phyloP scores from a whole-genome alignment of 2,113 vertebrate species.

The Leptobrachium leishanense region DNA sequence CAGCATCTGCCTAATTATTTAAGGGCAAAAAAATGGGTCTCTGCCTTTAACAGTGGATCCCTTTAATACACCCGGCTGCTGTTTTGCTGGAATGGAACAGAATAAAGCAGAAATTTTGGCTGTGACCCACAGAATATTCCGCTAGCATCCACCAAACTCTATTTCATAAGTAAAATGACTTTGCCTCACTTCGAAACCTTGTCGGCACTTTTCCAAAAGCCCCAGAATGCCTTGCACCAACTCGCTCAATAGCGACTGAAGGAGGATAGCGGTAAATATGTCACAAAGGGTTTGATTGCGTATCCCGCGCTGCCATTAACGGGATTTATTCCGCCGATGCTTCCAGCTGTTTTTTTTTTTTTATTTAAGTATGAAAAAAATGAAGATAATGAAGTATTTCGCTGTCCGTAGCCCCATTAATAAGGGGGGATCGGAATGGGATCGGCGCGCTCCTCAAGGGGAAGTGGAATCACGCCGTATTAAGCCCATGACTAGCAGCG shows the following conservation, averaged over 20 bases:
- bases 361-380: slow-evolving; percentile 45
- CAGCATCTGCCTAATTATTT: too few relatives aligned
- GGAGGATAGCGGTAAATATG: slow-evolving; percentile 41
- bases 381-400: slow-evolving; percentile 44
- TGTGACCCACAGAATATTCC: too few relatives aligned
- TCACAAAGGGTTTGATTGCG: slow-evolving; percentile 44
- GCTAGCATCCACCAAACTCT: too few relatives aligned
- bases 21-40: too few relatives aligned
- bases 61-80: too few relatives aligned
- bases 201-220: slow-evolving; percentile 28
- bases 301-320: slow-evolving; percentile 43
- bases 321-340: slow-evolving; percentile 33
- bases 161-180: slow-evolving; percentile 31
- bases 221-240: slow-evolving; percentile 36
- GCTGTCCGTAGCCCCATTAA: slow-evolving; percentile 37
- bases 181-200: slow-evolving; percentile 38
- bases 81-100: too few relatives aligned
- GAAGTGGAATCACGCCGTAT: slow-evolving; percentile 35
- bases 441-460: slow-evolving; percentile 27
- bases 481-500: slow-evolving; percentile 36
- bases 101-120: too few relatives aligned
- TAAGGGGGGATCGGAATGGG: slow-evolving; percentile 46
- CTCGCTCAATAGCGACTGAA: slow-evolving; percentile 35
- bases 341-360: slow-evolving; percentile 29
- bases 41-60: too few relatives aligned